phyloP scores from a whole-genome alignment of 2,797 vertebrate genomes.

The Lutjanus campechanus region DNA sequence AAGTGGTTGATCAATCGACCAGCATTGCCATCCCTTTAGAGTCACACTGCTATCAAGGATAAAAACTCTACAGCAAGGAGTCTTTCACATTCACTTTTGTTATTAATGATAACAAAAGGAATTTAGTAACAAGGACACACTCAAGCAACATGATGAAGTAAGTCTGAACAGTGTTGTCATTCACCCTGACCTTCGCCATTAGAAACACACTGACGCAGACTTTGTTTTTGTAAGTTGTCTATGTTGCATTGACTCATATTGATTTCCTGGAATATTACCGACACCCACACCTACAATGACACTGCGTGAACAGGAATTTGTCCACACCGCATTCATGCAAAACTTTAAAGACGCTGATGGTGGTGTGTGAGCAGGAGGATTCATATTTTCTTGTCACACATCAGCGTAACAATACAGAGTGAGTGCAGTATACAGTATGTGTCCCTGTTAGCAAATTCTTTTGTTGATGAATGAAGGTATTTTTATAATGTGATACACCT shows the following conservation, averaged over 20 bases:
- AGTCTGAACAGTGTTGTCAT: no score
- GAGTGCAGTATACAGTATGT: neutral
- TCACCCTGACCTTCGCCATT: no score
- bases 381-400: neutral
- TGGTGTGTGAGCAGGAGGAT: neutral
- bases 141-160: neutral
- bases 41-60: neutral
- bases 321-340: neutral
- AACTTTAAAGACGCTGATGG: neutral
- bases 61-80: no score
- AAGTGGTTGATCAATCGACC: neutral
- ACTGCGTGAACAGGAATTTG: neutral
- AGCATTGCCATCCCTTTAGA: neutral
- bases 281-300: neutral
- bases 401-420: neutral
- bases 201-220: neutral
- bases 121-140: neutral
- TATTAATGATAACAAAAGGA: neutral
- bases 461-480: neutral
- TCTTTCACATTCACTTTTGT: neutral
- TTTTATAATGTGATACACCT: neutral
- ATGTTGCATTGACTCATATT: neutral
- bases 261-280: neutral
- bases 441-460: neutral
- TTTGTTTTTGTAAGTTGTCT: no score